Evolutionary conservation across 2,113 vertebrate genomes (phyloP), one percentile per base, ranked within the genome.

Genomic region (Salvelinus sp.): DNA sequence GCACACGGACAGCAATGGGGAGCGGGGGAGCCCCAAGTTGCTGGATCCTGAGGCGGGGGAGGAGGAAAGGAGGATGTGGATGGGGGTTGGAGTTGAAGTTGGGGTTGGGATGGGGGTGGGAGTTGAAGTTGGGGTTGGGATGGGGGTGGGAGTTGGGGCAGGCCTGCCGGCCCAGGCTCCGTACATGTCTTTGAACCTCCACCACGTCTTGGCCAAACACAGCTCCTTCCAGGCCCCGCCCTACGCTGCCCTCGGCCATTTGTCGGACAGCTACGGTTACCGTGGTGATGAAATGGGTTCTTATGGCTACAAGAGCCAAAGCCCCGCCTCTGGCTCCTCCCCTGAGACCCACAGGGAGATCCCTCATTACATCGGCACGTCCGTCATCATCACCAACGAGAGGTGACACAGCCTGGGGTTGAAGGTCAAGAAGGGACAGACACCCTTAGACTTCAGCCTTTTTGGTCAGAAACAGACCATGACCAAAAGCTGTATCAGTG

Each of bases 321-420:
- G 92, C 79, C 91, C 92, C 2, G 90, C 91, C 30, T 93, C 93
- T 12, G 85, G 89, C 18, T 91, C 94, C 0, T 93, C 94, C 0
- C 93, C 93, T 0, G 93, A 94, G 25, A 87, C n/a, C 74, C 95
- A 93, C 81, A 90, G 86, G 72, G 93, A 94, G 27, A 91, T 93
- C 16, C 94, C 95, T 7, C 95, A 96, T 66, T 96, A 95, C 78
- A 95, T 96, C 14, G 92, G 96, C 83, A 96, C 96, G 16, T 96
- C 96, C 0, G n/a, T n/a, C 64, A 98, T 98, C 68, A 98, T 98
- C 75, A 95, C 95, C 72, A 97, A 95, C 2, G 94, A 96, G 79
- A 97, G n/a, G 95, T 97, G 95, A 97, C 92, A 66, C 66, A 22
- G 28, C 67, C 62, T 77, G 60, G 58, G 57, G 70, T 78, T 28